Conservation (phyloP, 2,888 invertebrate species). For the Chrysina gloriosa region DNA sequence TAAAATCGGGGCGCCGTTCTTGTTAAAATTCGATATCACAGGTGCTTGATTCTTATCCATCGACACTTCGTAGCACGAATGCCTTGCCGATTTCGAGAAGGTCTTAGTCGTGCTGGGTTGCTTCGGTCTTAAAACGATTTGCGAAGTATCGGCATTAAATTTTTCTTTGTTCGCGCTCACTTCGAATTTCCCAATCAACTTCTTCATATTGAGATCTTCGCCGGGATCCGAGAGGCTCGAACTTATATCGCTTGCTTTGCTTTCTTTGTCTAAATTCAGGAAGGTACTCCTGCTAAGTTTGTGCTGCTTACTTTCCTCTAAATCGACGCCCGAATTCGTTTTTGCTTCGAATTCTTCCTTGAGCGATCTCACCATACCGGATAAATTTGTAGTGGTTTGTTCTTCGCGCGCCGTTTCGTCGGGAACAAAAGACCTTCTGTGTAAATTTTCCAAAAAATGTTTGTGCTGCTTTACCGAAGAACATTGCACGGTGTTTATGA, state of each 20-base stretch:
- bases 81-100: slow-evolving; percentile 52
- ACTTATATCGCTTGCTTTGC: slow-evolving; percentile 72
- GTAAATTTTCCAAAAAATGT: slow-evolving; percentile 66
- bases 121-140: slow-evolving; percentile 53
- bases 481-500: slow-evolving; percentile 66
- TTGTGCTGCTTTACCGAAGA: slow-evolving; percentile 69
- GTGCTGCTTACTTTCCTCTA: slow-evolving; percentile 55
- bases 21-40: slow-evolving; percentile 55
- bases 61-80: slow-evolving; percentile 61
- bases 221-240: slow-evolving; percentile 58
- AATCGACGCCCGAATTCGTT: slow-evolving; percentile 57
- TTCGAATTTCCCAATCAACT: slow-evolving; percentile 82
- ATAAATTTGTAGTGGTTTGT: slow-evolving; percentile 56
- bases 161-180: slow-evolving; percentile 20
- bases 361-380: slow-evolving; percentile 85
- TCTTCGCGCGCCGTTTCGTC: slow-evolving; percentile 63
- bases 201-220: slow-evolving; percentile 79
- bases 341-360: slow-evolving; percentile 92
- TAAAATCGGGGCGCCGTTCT: slow-evolving; percentile 49
- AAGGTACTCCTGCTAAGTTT: slow-evolving; percentile 69
- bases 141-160: slow-evolving; percentile 49
- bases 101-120: slow-evolving; percentile 36
- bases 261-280: slow-evolving; percentile 12
- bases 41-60: slow-evolving; percentile 57
- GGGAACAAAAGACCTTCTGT: slow-evolving; percentile 54